These are phyloP conservation scores for Nephrocerus scutellatus DNA, from an alignment of 2,888 invertebrate species.

Conservation along the genomic window DNA sequence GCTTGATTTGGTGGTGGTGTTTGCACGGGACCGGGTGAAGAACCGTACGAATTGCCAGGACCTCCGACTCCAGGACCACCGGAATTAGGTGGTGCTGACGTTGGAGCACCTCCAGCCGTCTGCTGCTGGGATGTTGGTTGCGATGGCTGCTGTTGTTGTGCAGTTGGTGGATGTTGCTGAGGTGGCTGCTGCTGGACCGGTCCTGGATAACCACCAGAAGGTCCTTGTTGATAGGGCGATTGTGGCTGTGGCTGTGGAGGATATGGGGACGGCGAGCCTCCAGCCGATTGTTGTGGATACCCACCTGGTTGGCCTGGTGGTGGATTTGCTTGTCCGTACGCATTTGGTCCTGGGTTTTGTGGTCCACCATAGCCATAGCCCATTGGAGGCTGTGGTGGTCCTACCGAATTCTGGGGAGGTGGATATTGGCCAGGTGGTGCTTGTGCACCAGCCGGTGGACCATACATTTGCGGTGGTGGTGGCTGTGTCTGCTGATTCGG, in stretches of 20 bases:
- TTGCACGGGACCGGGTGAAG: conserved; percentile 50
- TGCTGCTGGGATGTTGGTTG: conserved; percentile 26
- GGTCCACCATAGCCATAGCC: conserved; percentile 49
- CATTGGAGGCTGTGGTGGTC: conserved; percentile 42
- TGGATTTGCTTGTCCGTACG: conserved; percentile 31
- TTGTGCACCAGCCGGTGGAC: conserved; percentile 44
- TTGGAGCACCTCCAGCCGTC: conserved; percentile 22
- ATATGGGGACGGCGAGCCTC: conserved; percentile 44
- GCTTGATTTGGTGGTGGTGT: conserved; percentile 37
- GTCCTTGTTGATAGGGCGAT: conserved; percentile 47
- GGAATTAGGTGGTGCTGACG: conserved; percentile 27
- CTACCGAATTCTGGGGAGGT: conserved; percentile 34
- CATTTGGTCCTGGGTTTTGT: conserved; percentile 28
- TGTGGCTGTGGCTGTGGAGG: conserved; percentile 44
- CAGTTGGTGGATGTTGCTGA: conserved; percentile 35
- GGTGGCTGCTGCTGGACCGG: conserved; percentile 35
- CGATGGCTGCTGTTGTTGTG: conserved; percentile 22
- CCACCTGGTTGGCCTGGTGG: conserved; percentile 43
- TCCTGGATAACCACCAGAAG: conserved; percentile 39
- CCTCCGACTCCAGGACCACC: conserved; percentile 27
- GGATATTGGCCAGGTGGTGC: conserved; percentile 36
- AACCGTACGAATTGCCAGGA: conserved; percentile 46
- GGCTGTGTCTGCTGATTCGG: conserved; percentile 36
- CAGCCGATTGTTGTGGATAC: conserved; percentile 45
- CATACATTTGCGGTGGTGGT: conserved; percentile 47